phyloP scores from a whole-genome alignment of 2,888 invertebrate genomes.

The Psococerastis gibbosa region DNA sequence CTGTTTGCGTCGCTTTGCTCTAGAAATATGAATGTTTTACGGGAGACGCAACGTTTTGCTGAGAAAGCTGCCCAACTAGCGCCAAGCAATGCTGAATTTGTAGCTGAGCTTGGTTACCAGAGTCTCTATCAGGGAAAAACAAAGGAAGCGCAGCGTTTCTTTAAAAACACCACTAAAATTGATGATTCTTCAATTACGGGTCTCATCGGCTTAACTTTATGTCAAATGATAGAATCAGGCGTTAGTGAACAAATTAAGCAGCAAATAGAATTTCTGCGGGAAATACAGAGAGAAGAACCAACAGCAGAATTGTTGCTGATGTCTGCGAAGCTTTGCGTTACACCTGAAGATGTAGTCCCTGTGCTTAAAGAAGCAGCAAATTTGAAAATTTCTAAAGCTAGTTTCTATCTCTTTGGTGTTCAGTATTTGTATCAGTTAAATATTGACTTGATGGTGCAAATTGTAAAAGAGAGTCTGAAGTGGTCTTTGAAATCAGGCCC shows the following conservation, averaged over 20 bases:
- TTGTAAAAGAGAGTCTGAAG: slow-evolving; percentile 55
- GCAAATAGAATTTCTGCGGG: slow-evolving; percentile 70
- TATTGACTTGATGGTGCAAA: slow-evolving; percentile 66
- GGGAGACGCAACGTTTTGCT: slow-evolving; percentile 54
- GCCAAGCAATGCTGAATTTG: slow-evolving; percentile 43
- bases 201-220: slow-evolving; percentile 60
- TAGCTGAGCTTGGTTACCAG: slow-evolving; percentile 70
- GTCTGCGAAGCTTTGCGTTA: slow-evolving; percentile 37
- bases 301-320: slow-evolving; percentile 49
- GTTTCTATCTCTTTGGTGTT: slow-evolving; percentile 42
- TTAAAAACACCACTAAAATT: slow-evolving; percentile 60
- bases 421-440: slow-evolving; percentile 57
- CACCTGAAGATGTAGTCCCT: slow-evolving; percentile 15
- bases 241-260: slow-evolving; percentile 45
- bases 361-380: slow-evolving; percentile 36
- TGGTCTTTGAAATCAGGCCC: slow-evolving; percentile 27
- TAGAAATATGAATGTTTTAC: slow-evolving; percentile 41
- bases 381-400: slow-evolving; percentile 27
- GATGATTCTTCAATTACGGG: slow-evolving; percentile 68
- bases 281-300: slow-evolving; percentile 49
- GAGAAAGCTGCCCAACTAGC: slow-evolving; percentile 59
- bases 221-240: slow-evolving; percentile 58
- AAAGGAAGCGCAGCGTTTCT: slow-evolving; percentile 62
- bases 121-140: slow-evolving; percentile 50
- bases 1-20: slow-evolving; percentile 22